phyloP scores from a whole-genome alignment of 2,888 invertebrate species.

The Thysanoteuthis rhombus region DNA sequence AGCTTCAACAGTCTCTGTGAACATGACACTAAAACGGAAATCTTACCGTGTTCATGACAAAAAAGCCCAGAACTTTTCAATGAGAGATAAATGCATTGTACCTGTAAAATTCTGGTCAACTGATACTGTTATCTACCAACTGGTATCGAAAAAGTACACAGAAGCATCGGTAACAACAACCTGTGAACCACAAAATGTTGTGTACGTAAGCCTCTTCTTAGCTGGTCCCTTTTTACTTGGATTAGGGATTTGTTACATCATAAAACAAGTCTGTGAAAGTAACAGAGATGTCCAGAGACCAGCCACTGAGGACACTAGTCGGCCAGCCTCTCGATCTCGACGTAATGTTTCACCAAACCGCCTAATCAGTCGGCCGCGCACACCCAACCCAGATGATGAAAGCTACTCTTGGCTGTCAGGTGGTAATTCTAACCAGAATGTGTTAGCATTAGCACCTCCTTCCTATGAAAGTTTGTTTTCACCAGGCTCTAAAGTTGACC shows the following conservation, averaged over 20 bases:
- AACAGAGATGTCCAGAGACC: neutral
- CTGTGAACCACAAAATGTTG: neutral
- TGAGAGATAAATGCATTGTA: neutral
- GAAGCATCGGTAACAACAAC: neutral
- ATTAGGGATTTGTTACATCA: neutral
- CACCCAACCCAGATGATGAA: neutral
- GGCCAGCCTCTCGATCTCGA: neutral
- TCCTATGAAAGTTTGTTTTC: neutral
- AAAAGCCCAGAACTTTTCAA: neutral
- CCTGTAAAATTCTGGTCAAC: neutral
- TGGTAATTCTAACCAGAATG: neutral
- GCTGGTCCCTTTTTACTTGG: neutral
- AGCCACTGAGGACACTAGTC: neutral
- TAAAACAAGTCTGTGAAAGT: neutral
- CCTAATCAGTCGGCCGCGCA: neutral
- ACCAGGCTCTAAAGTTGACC: neutral
- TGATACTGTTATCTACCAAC: neutral
- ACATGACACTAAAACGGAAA: neutral
- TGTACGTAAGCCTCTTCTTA: neutral
- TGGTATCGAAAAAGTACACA: neutral
- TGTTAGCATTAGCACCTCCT: neutral
- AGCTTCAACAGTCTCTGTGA: neutral
- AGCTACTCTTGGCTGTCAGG: neutral
- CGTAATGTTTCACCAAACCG: neutral
- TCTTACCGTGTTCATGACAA: neutral